Percentiles rank a stretch among this genome's conserved stretches.
Conservation (phyloP, 2,113 vertebrate genomes). For the Paedocypris sp. region DNA sequence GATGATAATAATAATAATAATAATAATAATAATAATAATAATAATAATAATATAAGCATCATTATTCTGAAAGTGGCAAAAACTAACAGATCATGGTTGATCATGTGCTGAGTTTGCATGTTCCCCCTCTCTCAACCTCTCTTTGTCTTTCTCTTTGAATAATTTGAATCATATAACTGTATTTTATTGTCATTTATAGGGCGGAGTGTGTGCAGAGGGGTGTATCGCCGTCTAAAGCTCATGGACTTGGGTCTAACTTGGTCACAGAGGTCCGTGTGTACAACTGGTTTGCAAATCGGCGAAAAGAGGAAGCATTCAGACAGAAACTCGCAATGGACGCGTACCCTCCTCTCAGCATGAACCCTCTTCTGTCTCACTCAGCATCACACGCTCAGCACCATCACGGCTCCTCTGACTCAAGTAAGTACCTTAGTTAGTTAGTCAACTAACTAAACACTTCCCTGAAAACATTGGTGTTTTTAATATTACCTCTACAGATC, state of each 20-base stretch:
- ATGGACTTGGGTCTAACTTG: slow-evolving; percentile 95
- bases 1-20: too few relatives aligned
- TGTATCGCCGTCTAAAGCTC: slow-evolving; percentile 93
- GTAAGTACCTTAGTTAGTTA: too few relatives aligned
- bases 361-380: slow-evolving; percentile 76
- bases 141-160: background rate
- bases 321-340: slow-evolving; percentile 96
- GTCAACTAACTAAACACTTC: too few relatives aligned
- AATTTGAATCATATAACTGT: background rate
- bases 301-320: slow-evolving; percentile 95
- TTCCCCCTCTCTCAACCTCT: too few relatives aligned
- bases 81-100: too few relatives aligned
- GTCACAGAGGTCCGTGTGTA: slow-evolving; percentile 97
- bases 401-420: slow-evolving; percentile 77
- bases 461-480: too few relatives aligned
- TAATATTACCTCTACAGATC: too few relatives aligned
- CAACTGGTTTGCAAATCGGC: slow-evolving; percentile 98
- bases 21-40: too few relatives aligned
- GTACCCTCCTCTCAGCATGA: slow-evolving; percentile 73
- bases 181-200: slow-evolving; percentile 48
- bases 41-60: too few relatives aligned
- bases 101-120: too few relatives aligned
- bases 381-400: slow-evolving; percentile 81
- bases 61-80: too few relatives aligned
- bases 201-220: slow-evolving; percentile 95